phyloP scores from a whole-genome alignment of 2,113 vertebrate species.

The Rafetus swinhoei region DNA sequence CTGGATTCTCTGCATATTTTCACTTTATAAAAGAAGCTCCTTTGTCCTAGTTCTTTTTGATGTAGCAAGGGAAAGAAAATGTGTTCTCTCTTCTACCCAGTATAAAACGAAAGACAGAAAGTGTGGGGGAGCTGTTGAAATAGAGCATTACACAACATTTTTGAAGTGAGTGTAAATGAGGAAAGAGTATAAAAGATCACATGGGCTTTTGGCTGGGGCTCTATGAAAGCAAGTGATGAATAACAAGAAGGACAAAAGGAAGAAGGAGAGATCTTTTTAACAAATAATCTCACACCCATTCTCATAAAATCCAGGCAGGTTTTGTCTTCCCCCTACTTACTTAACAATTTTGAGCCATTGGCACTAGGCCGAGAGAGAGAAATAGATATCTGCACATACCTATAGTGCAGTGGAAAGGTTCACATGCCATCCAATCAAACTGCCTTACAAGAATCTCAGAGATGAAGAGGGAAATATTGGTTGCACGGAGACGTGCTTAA shows the following conservation, averaged over 20 bases:
- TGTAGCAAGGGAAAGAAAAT: neutral
- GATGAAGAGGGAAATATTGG: constrained; percentile 30
- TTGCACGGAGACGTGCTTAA: constrained; percentile 8
- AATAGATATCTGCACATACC: constrained; percentile 38
- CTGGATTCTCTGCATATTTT: constrained; percentile 67
- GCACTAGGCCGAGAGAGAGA: constrained; percentile 44
- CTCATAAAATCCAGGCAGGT: constrained; percentile 31
- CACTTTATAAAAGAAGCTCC: constrained; percentile 53
- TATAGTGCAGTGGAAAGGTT: neutral
- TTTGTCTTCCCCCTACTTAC: constrained; percentile 41
- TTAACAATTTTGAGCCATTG: constrained; percentile 31
- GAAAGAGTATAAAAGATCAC: neutral
- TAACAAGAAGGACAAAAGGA: neutral
- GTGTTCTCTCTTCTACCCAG: neutral
- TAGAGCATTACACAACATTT: neutral
- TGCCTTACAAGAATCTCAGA: constrained; percentile 35
- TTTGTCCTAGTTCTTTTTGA: constrained; percentile 48
- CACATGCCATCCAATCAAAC: neutral
- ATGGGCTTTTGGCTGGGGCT: neutral
- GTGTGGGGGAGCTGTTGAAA: constrained; percentile 8
- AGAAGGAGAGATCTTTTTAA: neutral
- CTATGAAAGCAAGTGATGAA: neutral
- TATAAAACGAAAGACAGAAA: constrained; percentile 21
- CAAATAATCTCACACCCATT: constrained; percentile 7
- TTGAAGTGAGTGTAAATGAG: neutral